A percentile compares a stretch with the other conserved stretches of the same genome.
Conservation (phyloP, 2,113 vertebrate species). For the Saguinus midas region DNA sequence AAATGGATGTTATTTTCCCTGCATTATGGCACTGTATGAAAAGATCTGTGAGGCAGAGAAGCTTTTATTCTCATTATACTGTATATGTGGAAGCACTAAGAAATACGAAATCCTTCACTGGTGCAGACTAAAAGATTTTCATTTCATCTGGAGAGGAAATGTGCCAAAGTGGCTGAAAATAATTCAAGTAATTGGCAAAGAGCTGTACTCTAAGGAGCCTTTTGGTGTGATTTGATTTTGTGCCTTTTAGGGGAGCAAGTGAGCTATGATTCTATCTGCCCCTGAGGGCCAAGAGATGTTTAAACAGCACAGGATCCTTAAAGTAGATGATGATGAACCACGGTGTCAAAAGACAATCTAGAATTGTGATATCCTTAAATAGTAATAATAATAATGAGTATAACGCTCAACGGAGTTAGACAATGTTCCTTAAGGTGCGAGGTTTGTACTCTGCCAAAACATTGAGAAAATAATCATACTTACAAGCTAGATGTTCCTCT, state of each 20-base stretch:
- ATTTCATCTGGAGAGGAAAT: constrained; percentile 79
- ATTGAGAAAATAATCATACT: neutral
- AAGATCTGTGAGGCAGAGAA: constrained; percentile 74
- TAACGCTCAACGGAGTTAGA: neutral
- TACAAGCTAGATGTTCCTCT: neutral
- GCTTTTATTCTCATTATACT: constrained; percentile 83
- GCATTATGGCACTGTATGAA: constrained; percentile 69
- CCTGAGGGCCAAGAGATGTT: neutral
- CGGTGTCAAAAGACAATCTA: neutral
- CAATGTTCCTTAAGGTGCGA: neutral
- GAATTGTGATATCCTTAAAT: constrained; percentile 40
- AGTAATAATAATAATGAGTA: constrained; percentile 38
- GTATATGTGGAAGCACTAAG: constrained; percentile 69
- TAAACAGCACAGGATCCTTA: constrained; percentile 3
- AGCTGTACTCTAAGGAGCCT: constrained; percentile 71
- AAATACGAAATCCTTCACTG: constrained; percentile 78
- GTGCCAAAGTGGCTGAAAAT: constrained; percentile 76
- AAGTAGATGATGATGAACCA: neutral
- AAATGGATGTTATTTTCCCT: constrained; percentile 74
- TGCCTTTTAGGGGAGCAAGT: constrained; percentile 69
- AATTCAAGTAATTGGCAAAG: constrained; percentile 79
- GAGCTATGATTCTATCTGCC: constrained; percentile 48
- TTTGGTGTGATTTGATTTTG: constrained; percentile 75
- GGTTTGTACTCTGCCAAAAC: neutral
- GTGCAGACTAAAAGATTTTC: constrained; percentile 74